These are phyloP conservation scores for Leptinotarsa undecemlineata DNA, from an alignment of 1,140 invertebrate genomes.

Conservation along the genomic window DNA sequence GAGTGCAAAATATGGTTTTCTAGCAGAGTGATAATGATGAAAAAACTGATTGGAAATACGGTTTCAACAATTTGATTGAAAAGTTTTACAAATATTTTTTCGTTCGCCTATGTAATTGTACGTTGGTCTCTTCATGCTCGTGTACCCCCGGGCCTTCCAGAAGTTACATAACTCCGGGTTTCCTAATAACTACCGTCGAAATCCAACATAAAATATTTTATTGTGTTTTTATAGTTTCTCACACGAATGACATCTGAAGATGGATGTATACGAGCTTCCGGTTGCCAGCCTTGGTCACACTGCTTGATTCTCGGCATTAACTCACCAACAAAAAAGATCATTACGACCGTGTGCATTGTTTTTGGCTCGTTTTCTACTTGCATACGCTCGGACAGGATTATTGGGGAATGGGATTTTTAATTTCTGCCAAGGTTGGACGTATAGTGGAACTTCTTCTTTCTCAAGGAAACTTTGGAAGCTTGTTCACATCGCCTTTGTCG, in stretches of 20 bases:
- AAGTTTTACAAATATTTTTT: too few relatives aligned
- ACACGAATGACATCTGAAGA: slow-evolving; percentile 54
- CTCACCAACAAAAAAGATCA: slow-evolving; percentile 44
- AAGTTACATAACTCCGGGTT: slow-evolving; percentile 34
- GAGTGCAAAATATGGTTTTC: too few relatives aligned
- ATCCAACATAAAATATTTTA: slow-evolving; percentile 39
- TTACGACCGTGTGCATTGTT: slow-evolving; percentile 28
- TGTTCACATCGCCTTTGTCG: too few relatives aligned
- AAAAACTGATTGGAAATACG: too few relatives aligned
- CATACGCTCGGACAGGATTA: not conserved
- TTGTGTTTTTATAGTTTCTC: slow-evolving; percentile 48
- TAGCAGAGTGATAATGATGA: too few relatives aligned
- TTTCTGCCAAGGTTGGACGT: not conserved
- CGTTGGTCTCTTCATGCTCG: not conserved
- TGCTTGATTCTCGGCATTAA: slow-evolving; percentile 47
- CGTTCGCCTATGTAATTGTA: too few relatives aligned
- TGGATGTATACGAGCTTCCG: slow-evolving; percentile 51
- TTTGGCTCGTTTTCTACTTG: slow-evolving; percentile 9
- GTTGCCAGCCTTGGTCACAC: slow-evolving; percentile 52
- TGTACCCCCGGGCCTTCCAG: not conserved
- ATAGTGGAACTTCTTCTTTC: not conserved
- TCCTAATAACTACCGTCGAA: slow-evolving; percentile 37
- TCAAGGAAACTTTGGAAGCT: too few relatives aligned
- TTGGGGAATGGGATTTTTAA: not conserved
- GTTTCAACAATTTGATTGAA: too few relatives aligned